These are phyloP conservation scores for Aurelia aurita DNA, from an alignment of 30 jellyfish, hydroid and myxozoan genomes.

Conservation along the genomic window DNA sequence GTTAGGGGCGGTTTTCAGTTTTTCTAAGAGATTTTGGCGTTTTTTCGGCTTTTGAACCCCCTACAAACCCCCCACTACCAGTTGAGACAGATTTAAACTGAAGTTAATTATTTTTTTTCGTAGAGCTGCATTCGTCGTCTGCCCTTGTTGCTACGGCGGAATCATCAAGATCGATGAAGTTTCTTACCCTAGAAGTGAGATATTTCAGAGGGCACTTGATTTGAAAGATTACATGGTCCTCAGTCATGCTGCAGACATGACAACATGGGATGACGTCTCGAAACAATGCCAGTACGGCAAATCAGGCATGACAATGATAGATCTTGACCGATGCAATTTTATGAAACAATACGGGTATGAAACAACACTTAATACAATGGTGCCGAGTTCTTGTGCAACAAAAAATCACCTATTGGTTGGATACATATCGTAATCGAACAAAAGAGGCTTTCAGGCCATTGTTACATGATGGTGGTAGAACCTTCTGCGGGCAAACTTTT, in stretches of 20 bases:
- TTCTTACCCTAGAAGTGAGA: conserved; percentile 84
- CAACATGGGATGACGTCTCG: conserved; percentile 71
- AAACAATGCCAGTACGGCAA: conserved; percentile 64
- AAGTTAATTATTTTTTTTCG: not conserved
- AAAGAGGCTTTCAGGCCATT: no score
- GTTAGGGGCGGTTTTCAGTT: no score
- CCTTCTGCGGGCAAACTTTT: no score
- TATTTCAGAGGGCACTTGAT: conserved; percentile 15
- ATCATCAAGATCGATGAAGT: conserved; percentile 55
- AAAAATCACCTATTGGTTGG: conserved; percentile 84
- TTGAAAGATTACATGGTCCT: conserved; percentile 57
- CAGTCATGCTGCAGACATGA: conserved; percentile 91
- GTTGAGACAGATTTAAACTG: no score
- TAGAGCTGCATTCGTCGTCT: conserved; percentile 90
- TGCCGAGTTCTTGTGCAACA: conserved; percentile 83
- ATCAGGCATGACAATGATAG: conserved; percentile 75
- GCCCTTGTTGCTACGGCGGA: conserved; percentile 98
- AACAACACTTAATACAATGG: conserved; percentile 56
- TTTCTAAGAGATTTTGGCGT: no score
- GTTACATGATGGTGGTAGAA: no score
- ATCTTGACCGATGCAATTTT: conserved; percentile 61
- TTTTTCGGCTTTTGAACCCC: no score
- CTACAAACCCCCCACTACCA: no score
- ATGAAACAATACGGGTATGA: conserved; percentile 60
- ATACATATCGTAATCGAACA: no score